phyloP scores from a whole-genome alignment of 1,140 invertebrate genomes.

The Octopus bimaculoides region DNA sequence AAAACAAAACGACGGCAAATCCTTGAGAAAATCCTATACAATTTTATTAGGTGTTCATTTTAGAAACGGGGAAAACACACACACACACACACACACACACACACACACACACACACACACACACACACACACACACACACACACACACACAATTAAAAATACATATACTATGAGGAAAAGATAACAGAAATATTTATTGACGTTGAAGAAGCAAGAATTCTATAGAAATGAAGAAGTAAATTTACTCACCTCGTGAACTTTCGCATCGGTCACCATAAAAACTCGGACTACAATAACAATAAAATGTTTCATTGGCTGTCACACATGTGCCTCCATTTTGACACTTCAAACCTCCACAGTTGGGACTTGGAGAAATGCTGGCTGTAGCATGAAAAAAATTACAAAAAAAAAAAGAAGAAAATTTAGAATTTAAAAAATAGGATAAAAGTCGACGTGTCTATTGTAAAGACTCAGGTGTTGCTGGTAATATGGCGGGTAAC shows the following conservation, averaged over 20 bases:
- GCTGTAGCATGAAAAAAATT: background rate
- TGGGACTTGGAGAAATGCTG: background rate
- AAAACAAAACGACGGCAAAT: background rate
- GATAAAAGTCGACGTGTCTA: background rate
- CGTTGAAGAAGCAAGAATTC: too few relatives aligned
- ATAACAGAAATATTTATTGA: too few relatives aligned
- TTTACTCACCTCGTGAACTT: conserved; percentile 3
- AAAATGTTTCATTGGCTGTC: background rate
- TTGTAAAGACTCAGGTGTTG: background rate
- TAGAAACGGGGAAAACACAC: too few relatives aligned
- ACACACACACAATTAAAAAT: too few relatives aligned
- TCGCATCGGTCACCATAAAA: background rate
- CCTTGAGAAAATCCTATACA: too few relatives aligned
- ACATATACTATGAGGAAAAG: too few relatives aligned
- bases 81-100: too few relatives aligned
- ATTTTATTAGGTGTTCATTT: too few relatives aligned
- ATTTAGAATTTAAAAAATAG: background rate
- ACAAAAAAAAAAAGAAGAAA: background rate
- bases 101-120: too few relatives aligned
- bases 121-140: too few relatives aligned
- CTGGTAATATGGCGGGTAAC: background rate
- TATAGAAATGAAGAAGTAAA: too few relatives aligned
- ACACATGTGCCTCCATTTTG: background rate
- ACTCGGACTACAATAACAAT: background rate
- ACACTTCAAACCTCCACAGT: background rate